phyloP scores from a whole-genome alignment of 2,888 invertebrate genomes.

The Volucella zonaria region DNA sequence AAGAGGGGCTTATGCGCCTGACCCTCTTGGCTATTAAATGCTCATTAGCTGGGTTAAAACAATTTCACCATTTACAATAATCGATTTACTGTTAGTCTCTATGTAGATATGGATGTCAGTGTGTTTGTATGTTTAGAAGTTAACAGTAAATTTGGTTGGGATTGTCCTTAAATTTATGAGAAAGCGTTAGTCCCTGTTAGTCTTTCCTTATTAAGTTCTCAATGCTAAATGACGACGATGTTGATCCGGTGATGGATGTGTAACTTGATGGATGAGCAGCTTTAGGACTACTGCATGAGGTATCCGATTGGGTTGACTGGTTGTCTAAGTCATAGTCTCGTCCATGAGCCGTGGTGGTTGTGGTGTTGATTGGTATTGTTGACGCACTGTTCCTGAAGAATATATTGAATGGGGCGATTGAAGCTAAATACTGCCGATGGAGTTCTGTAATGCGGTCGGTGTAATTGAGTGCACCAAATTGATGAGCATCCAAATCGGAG shows the following conservation, averaged over 20 bases:
- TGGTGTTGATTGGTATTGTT: slow-evolving; percentile 37
- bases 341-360: slow-evolving; percentile 44
- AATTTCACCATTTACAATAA: slow-evolving; percentile 58
- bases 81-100: slow-evolving; percentile 8
- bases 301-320: slow-evolving; percentile 71
- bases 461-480: slow-evolving; percentile 77
- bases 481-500: slow-evolving; percentile 63
- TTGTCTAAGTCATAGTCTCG: slow-evolving; percentile 69
- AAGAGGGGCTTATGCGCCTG: slow-evolving; percentile 47
- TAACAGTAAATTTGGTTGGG: slow-evolving; percentile 15
- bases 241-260: slow-evolving; percentile 68
- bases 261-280: slow-evolving; percentile 56
- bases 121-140: slow-evolving; percentile 12
- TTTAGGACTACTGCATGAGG: slow-evolving; percentile 69
- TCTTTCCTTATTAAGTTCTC: slow-evolving; percentile 82
- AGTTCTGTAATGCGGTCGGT: slow-evolving; percentile 81
- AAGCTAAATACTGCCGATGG: slow-evolving; percentile 81
- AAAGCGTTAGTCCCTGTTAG: slow-evolving; percentile 78
- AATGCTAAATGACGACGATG: slow-evolving; percentile 79
- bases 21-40: slow-evolving; percentile 73
- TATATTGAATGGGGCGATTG: slow-evolving; percentile 81
- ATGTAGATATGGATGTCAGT: slow-evolving; percentile 8
- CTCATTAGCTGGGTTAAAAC: slow-evolving; percentile 73
- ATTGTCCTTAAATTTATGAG: slow-evolving; percentile 61
- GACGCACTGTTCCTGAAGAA: slow-evolving; percentile 77